Evolutionary conservation across 2,888 invertebrate genomes (phyloP), one percentile per base, ranked within the genome.

Genomic region (Tuta absoluta): DNA sequence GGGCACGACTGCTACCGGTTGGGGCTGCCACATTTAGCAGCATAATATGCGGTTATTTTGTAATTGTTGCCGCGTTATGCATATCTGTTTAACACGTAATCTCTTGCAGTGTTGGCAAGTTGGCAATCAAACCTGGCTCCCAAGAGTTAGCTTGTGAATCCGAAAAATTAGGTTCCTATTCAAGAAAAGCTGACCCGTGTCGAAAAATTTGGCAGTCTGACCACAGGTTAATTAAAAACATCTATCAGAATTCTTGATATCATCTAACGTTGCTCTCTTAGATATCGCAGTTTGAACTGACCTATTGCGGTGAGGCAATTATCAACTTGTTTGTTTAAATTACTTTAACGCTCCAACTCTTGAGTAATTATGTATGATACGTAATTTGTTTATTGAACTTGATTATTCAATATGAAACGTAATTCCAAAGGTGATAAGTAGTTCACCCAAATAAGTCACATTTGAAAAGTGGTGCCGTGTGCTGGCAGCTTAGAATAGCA

Each of bases 1-100:
- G 70, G 74, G 73, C 67, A 70, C 69, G 63, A 65, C 68, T 60
- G 23, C 57, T 23, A 33, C 33, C 56, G n/a, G n/a, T 33, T 17
- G 24, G 33, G n/a, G n/a, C 56, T 17, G 24, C 24, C n/a, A n/a
- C 24, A 33, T 24, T 56, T 17, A 56, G 17, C 11, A 24, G 14
- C 12, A 33, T 33, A 56, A 56, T 56, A 28, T 33, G 33, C 33
- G 56, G 56, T 56, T 17, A 56, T 33, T 17, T 56, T 33, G 33
- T 33, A 56, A 56, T 56, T 56, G 28, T 24, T 17, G 14, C 23
- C 12, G 24, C 17, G 14, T 28, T 49, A 51, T 45, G n/a, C 17
- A 45, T 45, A n/a, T 5, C 45, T 41, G 5, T 45, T 11, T 7
- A n/a, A 45, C 4, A 7, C n/a, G 0, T n/a, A 8, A 0, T n/a